A percentile compares a stretch with the other conserved stretches of the same genome.
Conservation (phyloP, 2,888 invertebrate species). For the Furcula furcula region DNA sequence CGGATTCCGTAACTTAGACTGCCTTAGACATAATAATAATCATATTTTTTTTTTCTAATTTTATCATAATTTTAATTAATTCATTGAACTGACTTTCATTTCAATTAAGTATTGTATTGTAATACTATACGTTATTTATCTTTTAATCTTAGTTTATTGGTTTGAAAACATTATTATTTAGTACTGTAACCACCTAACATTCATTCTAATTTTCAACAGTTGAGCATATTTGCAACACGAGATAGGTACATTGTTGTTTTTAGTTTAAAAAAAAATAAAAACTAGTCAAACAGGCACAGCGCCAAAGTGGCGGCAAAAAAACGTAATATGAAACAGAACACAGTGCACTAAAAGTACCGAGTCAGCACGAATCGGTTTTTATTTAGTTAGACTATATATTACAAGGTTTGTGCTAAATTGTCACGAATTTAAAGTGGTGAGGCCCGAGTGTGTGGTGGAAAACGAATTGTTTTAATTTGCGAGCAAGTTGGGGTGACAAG, state of each 20-base stretch:
- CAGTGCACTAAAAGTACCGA: constrained; percentile 31
- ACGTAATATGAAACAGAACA: constrained; percentile 32
- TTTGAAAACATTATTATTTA: too few species aligned
- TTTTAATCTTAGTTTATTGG: too few species aligned
- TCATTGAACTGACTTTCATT: too few species aligned
- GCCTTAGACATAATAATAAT: too few species aligned
- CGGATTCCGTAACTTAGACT: too few species aligned
- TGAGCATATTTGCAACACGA: constrained; percentile 2
- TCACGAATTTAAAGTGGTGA: constrained; percentile 41
- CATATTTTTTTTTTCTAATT: too few species aligned
- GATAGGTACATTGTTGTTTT: constrained; percentile 25
- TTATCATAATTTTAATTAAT: too few species aligned
- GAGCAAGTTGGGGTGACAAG: constrained; percentile 26
- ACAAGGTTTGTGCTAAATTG: constrained; percentile 40
- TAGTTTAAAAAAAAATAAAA: constrained; percentile 23
- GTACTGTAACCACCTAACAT: too few species aligned
- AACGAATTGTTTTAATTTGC: constrained; percentile 62
- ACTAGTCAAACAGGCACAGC: constrained; percentile 32
- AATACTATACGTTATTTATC: too few species aligned
- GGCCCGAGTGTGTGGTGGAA: constrained; percentile 37
- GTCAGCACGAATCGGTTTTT: constrained; percentile 41
- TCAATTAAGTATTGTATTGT: too few species aligned
- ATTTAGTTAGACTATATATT: constrained; percentile 44
- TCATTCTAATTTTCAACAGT: background rate
- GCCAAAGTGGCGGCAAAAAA: constrained; percentile 42